Evolutionary conservation across 1,140 invertebrate species (phyloP), one percentile per base, ranked within the genome.

Genomic region (Thaumatotibia leucotreta): DNA sequence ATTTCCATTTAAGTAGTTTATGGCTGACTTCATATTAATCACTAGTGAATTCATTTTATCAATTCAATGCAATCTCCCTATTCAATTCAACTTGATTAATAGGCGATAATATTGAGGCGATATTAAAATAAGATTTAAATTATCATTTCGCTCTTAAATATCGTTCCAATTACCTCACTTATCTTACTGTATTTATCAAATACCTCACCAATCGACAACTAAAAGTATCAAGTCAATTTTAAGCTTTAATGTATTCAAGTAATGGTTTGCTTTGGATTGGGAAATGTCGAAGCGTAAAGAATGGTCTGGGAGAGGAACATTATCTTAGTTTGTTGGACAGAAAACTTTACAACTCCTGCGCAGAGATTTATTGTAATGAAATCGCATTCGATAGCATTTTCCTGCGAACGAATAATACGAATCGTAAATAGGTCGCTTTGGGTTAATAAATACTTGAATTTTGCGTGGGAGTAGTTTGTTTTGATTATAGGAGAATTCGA

Each of bases 331-430:
- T 75, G 73, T 80, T 83, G 73, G 77, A 76, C 72, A 70, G 74
- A 77, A 75, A 83, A 86, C 75, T 86, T 86, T 86, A 86, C 77
- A 88, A 83, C 81, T 85, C 70, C 14, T 63, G 61, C 63, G 23
- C 33, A 63, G 68, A 78, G 79, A 88, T 88, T 88, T 88, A 88
- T 88, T 81, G 74, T 82, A 88, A 84, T 86, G 82, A 86, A 88
- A 85, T 86, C 79, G 80, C 79, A 84, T 79, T 58, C 75, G 77
- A 80, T 82, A 81, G 73, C 74, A 78, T 80, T 83, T 84, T 79
- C 73, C 70, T 82, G 75, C 79, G 79, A 79, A 83, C 81, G 80
- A 82, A 69, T 77, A 73, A 75, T 75, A 73, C 66, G 68, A 75
- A 79, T 85, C 79, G 80, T 85, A 85, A 83, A 85, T 82, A 79